These are phyloP conservation scores for Saxidomus purpurata DNA, from an alignment of 1,140 invertebrate species.

Conservation along the genomic window DNA sequence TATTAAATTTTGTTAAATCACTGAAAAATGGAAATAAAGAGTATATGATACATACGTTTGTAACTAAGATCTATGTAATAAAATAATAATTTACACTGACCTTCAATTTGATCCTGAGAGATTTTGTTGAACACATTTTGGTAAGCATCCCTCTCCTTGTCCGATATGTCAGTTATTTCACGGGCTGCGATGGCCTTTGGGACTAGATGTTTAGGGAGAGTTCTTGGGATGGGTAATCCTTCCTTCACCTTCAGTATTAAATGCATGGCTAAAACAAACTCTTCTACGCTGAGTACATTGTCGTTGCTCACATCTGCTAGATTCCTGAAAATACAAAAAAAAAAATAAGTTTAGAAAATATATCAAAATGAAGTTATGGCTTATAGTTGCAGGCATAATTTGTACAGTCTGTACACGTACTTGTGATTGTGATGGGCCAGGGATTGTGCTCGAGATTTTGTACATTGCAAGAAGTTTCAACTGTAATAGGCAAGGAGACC, in stretches of 20 bases:
- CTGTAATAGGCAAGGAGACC: no score
- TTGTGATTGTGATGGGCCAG: no score
- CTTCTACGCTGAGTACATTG: slow-evolving; percentile 82
- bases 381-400: not conserved
- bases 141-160: slow-evolving; percentile 77
- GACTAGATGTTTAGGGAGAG: slow-evolving; percentile 74
- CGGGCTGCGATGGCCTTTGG: slow-evolving; percentile 65
- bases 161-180: slow-evolving; percentile 56
- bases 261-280: slow-evolving; percentile 83
- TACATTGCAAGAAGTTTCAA: no score
- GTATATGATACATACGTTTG: no score
- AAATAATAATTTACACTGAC: slow-evolving; percentile 58
- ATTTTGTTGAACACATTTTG: slow-evolving; percentile 75
- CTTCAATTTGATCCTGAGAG: slow-evolving; percentile 62
- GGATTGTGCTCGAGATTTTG: no score
- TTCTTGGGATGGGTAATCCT: slow-evolving; percentile 73
- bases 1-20: no score
- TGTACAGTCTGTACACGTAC: no score
- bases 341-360: no score
- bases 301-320: slow-evolving; percentile 82
- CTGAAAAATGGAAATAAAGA: no score
- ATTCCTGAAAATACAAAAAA: slow-evolving; percentile 75
- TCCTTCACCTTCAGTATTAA: slow-evolving; percentile 75
- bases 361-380: no score
- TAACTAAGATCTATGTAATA: no score